Evolutionary conservation across 1,140 invertebrate species (phyloP).

Genomic region (Araneus ventricosus): DNA sequence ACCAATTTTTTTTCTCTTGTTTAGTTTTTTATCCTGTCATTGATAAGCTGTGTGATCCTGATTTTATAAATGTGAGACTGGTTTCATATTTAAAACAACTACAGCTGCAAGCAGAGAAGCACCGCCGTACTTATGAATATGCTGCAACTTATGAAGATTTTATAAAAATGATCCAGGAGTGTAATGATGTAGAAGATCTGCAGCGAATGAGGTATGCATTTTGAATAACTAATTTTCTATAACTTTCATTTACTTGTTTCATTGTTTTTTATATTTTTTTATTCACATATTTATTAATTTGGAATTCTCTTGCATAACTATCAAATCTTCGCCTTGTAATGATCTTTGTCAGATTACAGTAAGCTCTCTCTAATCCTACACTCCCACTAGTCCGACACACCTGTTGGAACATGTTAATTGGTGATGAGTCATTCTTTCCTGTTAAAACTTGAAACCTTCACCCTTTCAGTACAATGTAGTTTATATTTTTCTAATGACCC

Average conservation of each 20-base stretch:
- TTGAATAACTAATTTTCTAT: no score
- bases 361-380: no score
- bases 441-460: no score
- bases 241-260: no score
- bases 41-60: conserved; percentile 91
- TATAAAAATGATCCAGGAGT: conserved; percentile 90
- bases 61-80: conserved; percentile 94
- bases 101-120: conserved; percentile 86
- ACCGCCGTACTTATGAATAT: conserved; percentile 90
- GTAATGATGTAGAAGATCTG: conserved; percentile 89
- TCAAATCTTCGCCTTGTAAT: neutral
- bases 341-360: neutral
- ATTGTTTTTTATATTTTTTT: neutral
- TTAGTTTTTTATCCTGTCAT: conserved; percentile 91
- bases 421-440: no score
- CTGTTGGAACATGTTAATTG: no score
- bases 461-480: no score
- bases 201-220: conserved; percentile 86
- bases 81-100: conserved; percentile 90
- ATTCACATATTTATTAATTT: neutral
- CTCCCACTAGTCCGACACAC: no score
- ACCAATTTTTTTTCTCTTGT: conserved; percentile 77
- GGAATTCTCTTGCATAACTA: neutral
- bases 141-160: conserved; percentile 94
- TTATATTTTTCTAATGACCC: no score